A percentile compares a stretch with the other conserved stretches of the same genome.
Conservation (phyloP, 2,888 invertebrate genomes). For the Leucania comma region DNA sequence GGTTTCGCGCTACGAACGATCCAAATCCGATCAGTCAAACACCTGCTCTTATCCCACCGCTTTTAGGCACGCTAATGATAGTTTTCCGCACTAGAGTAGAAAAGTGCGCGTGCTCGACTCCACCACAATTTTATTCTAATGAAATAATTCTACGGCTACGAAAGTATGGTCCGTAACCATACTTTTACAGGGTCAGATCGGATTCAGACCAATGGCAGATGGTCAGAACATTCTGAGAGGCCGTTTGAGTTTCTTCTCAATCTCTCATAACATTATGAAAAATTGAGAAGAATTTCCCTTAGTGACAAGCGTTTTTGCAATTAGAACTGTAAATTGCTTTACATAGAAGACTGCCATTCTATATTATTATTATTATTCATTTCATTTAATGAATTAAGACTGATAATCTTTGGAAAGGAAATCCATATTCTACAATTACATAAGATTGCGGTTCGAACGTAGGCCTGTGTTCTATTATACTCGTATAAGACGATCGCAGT, state of each 20-base stretch:
- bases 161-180: no score
- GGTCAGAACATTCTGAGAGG: not conserved
- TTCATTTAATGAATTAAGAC: conserved; percentile 21
- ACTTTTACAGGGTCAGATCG: no score
- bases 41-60: no score
- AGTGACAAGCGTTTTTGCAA: conserved; percentile 20
- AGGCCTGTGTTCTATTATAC: conserved; percentile 47
- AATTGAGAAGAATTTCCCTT: conserved; percentile 3
- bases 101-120: no score
- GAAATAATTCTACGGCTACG: no score
- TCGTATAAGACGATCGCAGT: conserved; percentile 53
- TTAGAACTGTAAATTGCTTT: conserved; percentile 6
- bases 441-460: conserved; percentile 52
- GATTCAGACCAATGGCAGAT: no score
- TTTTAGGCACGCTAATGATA: no score
- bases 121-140: no score
- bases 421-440: conserved; percentile 48
- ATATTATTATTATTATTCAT: conserved; percentile 11
- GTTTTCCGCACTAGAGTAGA: no score
- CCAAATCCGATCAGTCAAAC: no score
- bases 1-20: no score
- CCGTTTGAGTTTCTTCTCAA: no score
- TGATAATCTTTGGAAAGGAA: conserved; percentile 45
- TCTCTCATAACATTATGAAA: not conserved
- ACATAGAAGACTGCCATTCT: conserved; percentile 14